These are phyloP conservation scores for Tachuris rubrigastra DNA, from an alignment of 2,113 vertebrate species.

Conservation along the genomic window DNA sequence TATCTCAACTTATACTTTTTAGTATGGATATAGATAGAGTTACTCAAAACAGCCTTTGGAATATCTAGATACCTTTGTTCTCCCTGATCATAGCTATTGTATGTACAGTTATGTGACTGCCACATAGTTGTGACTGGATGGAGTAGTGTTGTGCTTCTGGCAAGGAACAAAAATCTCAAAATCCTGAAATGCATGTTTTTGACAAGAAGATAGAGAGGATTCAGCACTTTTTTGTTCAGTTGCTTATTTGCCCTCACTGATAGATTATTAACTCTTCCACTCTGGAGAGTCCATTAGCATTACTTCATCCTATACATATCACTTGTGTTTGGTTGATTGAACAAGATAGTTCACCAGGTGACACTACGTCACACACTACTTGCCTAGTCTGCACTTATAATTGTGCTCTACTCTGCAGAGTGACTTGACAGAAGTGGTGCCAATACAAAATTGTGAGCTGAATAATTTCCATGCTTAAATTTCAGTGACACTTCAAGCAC, in stretches of 20 bases:
- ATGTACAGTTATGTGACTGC: background rate
- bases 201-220: background rate
- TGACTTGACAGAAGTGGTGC: background rate
- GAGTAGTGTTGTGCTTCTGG: background rate
- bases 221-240: background rate
- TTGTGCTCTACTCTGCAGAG: background rate
- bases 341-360: background rate
- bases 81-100: background rate
- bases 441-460: background rate
- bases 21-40: background rate
- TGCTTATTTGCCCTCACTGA: background rate
- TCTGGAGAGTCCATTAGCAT: background rate
- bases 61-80: background rate
- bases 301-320: background rate
- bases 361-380: background rate
- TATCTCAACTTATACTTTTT: background rate
- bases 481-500: background rate
- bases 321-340: background rate
- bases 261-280: background rate
- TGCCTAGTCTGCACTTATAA: background rate
- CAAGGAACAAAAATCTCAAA: background rate
- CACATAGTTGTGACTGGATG: background rate
- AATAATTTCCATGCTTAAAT: background rate
- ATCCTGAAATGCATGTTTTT: background rate
- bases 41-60: background rate